Conservation (phyloP, 2,113 vertebrate genomes). For the Nyctibius bracteatus region DNA sequence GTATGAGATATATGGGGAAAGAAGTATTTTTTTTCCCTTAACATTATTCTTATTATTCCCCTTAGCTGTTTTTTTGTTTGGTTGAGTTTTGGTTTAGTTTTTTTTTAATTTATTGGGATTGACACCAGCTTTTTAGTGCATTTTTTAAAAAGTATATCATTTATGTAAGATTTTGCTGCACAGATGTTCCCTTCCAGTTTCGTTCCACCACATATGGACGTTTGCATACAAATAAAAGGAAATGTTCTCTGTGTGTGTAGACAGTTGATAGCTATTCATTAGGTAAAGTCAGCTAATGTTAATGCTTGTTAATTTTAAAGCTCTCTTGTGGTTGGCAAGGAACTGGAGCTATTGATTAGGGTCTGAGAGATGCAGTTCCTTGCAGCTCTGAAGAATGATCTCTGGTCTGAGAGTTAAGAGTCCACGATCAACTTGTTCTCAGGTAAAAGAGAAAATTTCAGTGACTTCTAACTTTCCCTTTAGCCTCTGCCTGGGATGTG, state of each 20-base stretch:
- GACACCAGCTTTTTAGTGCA: not conserved
- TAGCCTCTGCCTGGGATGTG: not conserved
- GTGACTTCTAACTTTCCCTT: not conserved
- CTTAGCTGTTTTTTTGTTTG: not conserved
- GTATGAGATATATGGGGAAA: not conserved
- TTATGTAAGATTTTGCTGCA: not conserved
- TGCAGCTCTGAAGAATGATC: not conserved
- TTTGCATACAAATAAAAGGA: slow-evolving; percentile 15
- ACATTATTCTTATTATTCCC: not conserved
- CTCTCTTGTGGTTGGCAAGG: not conserved
- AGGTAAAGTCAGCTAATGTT: slow-evolving; percentile 20
- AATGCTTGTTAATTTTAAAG: slow-evolving; percentile 34
- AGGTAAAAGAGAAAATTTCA: not conserved
- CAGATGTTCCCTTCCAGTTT: not conserved
- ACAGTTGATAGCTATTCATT: not conserved
- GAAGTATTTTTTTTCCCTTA: not conserved
- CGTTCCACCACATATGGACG: not conserved
- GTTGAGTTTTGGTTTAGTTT: not conserved
- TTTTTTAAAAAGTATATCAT: not conserved
- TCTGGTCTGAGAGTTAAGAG: not conserved
- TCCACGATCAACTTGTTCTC: not conserved
- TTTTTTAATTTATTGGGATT: not conserved
- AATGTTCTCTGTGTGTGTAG: not conserved
- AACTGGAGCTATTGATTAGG: not conserved
- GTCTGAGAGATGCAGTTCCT: not conserved